A percentile compares a stretch with the other conserved stretches of the same genome.
Conservation (phyloP, 1,140 invertebrate species). For the Hylaeus volcanicus region DNA sequence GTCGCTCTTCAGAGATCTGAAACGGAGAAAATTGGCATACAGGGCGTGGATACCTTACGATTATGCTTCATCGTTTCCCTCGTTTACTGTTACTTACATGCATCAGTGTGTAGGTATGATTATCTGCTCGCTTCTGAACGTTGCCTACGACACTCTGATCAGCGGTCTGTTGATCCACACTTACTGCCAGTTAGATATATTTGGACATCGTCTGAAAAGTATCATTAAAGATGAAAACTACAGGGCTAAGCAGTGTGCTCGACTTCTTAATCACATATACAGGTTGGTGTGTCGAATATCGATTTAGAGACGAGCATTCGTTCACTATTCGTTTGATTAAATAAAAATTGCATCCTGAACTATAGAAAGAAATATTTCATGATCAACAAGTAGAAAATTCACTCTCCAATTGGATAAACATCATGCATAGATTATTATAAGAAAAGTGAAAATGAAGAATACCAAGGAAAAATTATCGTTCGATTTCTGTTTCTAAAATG, state of each 20-base stretch:
- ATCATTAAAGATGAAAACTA: neutral
- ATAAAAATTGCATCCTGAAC: too few relatives aligned
- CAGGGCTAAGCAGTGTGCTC: too few relatives aligned
- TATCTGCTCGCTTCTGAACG: conserved; percentile 2
- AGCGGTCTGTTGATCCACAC: conserved; percentile 50
- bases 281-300: too few relatives aligned
- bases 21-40: neutral
- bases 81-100: too few relatives aligned
- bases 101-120: too few relatives aligned
- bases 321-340: too few relatives aligned
- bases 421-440: too few relatives aligned
- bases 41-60: conserved; percentile 49
- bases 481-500: neutral
- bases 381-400: too few relatives aligned
- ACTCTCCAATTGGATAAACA: too few relatives aligned
- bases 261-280: too few relatives aligned
- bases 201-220: conserved; percentile 39
- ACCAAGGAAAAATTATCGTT: neutral
- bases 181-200: conserved; percentile 53
- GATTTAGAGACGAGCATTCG: too few relatives aligned
- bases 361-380: too few relatives aligned
- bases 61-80: neutral
- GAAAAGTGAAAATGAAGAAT: neutral
- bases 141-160: conserved; percentile 49
- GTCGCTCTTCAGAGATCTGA: neutral